Percentiles rank a stretch among this genome's conserved stretches.
phyloP scores from a whole-genome alignment of 1,140 invertebrate species.

The Ectropis grisescens region DNA sequence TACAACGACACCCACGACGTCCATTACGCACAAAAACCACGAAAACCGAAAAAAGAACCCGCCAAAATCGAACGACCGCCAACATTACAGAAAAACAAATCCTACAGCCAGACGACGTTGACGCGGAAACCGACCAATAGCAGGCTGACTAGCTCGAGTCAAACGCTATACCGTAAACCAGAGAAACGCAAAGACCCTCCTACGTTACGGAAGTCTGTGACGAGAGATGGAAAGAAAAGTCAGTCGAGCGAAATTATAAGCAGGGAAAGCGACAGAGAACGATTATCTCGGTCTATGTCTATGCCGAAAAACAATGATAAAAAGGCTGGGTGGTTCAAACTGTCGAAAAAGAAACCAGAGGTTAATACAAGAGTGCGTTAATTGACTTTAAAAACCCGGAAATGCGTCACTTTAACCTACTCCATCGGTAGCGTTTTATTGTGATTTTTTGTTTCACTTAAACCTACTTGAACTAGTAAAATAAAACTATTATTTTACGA shows the following conservation, averaged over 20 bases:
- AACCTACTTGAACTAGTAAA: too few species aligned
- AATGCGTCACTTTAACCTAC: too few species aligned
- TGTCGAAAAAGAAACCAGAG: conserved; percentile 72
- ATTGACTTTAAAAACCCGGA: background rate
- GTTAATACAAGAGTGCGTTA: conserved; percentile 53
- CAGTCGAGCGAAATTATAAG: conserved; percentile 74
- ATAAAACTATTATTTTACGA: too few species aligned
- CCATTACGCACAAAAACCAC: conserved; percentile 80
- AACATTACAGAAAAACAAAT: conserved; percentile 49
- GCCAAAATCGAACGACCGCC: conserved; percentile 35
- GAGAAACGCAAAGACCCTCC: conserved; percentile 62
- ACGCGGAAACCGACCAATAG: conserved; percentile 35
- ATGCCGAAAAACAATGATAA: conserved; percentile 79
- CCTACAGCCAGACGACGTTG: conserved; percentile 54
- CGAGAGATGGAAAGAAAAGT: conserved; percentile 57
- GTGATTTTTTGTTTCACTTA: too few species aligned
- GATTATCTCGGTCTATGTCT: conserved; percentile 74
- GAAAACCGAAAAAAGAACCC: conserved; percentile 34
- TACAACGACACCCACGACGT: conserved; percentile 82
- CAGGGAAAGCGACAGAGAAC: conserved; percentile 55
- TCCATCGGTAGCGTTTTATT: too few species aligned
- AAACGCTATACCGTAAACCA: conserved; percentile 44
- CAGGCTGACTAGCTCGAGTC: conserved; percentile 39
- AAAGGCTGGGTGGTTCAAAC: conserved; percentile 80
- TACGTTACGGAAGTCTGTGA: conserved; percentile 63